Conservation (phyloP, 2,888 invertebrate species). For the Lithophane socia region DNA sequence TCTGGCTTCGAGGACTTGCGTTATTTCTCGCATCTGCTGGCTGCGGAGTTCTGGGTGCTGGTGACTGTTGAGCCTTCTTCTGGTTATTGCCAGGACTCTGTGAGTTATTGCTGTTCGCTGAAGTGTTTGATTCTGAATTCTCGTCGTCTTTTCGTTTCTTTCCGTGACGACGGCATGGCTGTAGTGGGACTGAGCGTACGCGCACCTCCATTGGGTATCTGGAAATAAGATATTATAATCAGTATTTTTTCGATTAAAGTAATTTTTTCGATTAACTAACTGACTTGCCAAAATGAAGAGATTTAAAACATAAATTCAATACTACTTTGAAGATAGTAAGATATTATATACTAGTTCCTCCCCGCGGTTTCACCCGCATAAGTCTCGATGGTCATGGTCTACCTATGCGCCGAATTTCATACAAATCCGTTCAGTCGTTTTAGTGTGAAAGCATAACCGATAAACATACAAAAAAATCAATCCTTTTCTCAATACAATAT, state of each 20-base stretch:
- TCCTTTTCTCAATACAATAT: too few species aligned
- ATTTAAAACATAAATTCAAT: too few species aligned
- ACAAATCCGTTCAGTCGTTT: too few species aligned
- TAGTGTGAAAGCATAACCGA: too few species aligned
- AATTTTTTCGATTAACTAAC: too few species aligned
- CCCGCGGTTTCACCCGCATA: too few species aligned
- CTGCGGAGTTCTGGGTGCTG: constrained; percentile 86
- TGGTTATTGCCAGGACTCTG: constrained; percentile 84
- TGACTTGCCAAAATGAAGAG: too few species aligned
- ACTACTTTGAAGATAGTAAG: too few species aligned
- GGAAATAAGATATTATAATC: constrained; percentile 66
- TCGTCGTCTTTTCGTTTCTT: constrained; percentile 95
- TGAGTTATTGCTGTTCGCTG: constrained; percentile 74
- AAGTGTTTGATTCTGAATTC: constrained; percentile 77
- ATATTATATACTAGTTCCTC: too few species aligned
- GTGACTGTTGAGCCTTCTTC: constrained; percentile 80
- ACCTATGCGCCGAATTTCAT: too few species aligned
- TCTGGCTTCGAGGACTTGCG: constrained; percentile 87
- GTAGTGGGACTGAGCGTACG: constrained; percentile 95
- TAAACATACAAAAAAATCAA: too few species aligned
- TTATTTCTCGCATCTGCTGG: constrained; percentile 82
- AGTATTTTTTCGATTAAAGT: not conserved
- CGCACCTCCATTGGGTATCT: constrained; percentile 97
- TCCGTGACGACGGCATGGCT: constrained; percentile 95
- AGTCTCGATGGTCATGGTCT: too few species aligned